These are phyloP conservation scores for Heliconius hermathena DNA, from an alignment of 1,140 invertebrate species.

Conservation along the genomic window DNA sequence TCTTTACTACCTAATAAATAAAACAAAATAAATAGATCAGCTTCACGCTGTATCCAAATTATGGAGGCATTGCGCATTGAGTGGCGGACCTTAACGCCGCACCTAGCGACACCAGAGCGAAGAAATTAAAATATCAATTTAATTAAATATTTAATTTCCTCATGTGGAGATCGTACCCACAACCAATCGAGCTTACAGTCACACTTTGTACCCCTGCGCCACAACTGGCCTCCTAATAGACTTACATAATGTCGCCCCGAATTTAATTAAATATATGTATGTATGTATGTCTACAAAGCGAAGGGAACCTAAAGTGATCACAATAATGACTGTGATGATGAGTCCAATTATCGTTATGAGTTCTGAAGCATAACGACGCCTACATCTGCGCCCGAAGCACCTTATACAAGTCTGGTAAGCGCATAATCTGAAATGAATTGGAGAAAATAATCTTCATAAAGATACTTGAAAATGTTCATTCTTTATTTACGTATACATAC, in stretches of 20 bases:
- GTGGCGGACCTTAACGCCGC: too few relatives aligned
- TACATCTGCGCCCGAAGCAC: slow-evolving; percentile 53
- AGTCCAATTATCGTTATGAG: slow-evolving; percentile 67
- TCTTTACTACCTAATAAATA: too few relatives aligned
- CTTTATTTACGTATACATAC: background rate
- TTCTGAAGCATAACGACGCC: slow-evolving; percentile 62
- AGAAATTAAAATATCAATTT: too few relatives aligned
- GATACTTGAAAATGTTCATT: background rate
- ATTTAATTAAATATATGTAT: slow-evolving; percentile 1
- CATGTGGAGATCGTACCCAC: too few relatives aligned
- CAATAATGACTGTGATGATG: slow-evolving; percentile 61
- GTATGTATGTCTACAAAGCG: slow-evolving; percentile 26
- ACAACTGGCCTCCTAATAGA: background rate
- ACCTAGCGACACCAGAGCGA: too few relatives aligned
- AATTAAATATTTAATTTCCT: too few relatives aligned
- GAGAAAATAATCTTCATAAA: slow-evolving; percentile 11
- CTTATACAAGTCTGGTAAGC: slow-evolving; percentile 5
- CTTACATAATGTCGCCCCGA: background rate
- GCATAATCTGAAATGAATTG: slow-evolving; percentile 19
- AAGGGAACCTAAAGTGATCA: slow-evolving; percentile 54
- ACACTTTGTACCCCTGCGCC: too few relatives aligned
- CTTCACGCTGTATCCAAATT: too few relatives aligned
- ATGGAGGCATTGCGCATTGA: too few relatives aligned
- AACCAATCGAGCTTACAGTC: too few relatives aligned
- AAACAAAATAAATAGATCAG: too few relatives aligned